These are phyloP conservation scores for Oikopleura albicans DNA, from an alignment of 23 tunicate genomes.

Conservation along the genomic window DNA sequence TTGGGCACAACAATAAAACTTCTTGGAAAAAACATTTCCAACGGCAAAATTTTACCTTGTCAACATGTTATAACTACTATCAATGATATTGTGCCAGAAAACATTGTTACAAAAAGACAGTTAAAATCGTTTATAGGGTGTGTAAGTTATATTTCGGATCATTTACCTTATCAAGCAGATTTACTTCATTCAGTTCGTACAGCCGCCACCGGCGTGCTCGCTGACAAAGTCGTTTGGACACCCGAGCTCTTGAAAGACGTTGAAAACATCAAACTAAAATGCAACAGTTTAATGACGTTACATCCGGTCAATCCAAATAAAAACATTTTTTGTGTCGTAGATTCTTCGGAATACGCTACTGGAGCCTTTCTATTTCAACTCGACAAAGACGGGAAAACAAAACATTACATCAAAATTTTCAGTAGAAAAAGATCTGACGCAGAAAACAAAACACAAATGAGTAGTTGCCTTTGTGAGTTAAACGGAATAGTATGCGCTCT, in stretches of 20 bases:
- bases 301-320: neutral
- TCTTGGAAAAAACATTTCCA: neutral
- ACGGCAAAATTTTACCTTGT: neutral
- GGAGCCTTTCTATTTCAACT: neutral
- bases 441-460: neutral
- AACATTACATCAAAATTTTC: neutral
- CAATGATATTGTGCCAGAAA: neutral
- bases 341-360: neutral
- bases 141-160: neutral
- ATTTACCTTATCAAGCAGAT: neutral
- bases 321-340: neutral
- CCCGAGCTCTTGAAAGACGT: neutral
- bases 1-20: neutral
- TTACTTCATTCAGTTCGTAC: neutral
- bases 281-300: neutral
- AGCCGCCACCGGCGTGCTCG: neutral
- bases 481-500: neutral
- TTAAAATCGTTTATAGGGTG: neutral
- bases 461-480: neutral
- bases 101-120: neutral
- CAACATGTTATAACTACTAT: neutral
- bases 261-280: neutral
- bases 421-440: neutral
- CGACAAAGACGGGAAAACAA: neutral
- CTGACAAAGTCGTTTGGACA: neutral